These are phyloP conservation scores for Coptodon bakossiorum DNA, from an alignment of 2,113 vertebrate species.

Conservation along the genomic window DNA sequence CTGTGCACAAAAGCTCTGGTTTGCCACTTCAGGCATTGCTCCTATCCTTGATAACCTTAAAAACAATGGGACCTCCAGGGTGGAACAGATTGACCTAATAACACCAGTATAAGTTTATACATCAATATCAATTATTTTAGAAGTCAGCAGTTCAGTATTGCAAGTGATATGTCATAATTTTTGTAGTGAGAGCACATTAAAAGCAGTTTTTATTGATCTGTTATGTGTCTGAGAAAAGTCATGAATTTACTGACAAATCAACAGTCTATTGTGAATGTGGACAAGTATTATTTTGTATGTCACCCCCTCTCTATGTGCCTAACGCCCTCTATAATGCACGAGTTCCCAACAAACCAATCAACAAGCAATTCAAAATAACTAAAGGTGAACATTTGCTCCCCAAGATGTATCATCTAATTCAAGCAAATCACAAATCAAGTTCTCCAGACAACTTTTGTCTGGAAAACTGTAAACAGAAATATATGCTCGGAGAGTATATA, in stretches of 20 bases:
- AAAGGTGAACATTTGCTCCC: neutral
- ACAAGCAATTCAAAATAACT: neutral
- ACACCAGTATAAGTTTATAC: neutral
- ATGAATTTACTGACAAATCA: neutral
- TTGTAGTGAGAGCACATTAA: neutral
- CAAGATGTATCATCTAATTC: neutral
- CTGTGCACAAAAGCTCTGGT: neutral
- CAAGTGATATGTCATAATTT: neutral
- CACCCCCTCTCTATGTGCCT: neutral
- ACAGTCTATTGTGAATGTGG: neutral
- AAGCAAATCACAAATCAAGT: neutral
- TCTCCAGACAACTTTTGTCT: neutral
- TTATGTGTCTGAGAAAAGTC: neutral
- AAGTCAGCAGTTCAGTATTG: neutral
- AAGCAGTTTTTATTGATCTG: neutral
- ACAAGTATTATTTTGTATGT: neutral
- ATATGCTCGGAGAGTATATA: fast-evolving
- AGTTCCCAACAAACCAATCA: neutral
- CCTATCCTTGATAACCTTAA: neutral
- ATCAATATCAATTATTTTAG: neutral
- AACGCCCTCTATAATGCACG: neutral
- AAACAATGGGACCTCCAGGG: neutral
- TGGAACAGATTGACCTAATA: neutral
- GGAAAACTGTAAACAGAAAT: neutral
- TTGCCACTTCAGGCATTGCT: fast-evolving